Evolutionary conservation across 2,113 vertebrate genomes (phyloP).

Genomic region (Zapornia atra): DNA sequence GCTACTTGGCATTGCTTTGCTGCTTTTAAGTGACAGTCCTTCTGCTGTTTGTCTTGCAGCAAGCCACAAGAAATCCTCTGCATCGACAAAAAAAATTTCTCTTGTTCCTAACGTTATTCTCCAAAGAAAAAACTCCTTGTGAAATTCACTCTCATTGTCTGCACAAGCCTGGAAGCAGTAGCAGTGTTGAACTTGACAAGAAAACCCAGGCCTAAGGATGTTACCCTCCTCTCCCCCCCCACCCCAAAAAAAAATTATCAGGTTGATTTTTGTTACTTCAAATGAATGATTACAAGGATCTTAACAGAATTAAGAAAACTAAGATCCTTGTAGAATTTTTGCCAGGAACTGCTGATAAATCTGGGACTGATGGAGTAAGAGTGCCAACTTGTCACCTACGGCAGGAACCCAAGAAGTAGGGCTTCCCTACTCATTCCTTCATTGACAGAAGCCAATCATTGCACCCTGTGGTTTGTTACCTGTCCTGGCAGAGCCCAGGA

Average conservation of each 20-base stretch:
- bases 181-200: rapidly evolving
- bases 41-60: neutral
- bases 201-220: neutral
- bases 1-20: neutral
- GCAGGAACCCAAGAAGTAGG: neutral
- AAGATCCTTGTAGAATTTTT: neutral
- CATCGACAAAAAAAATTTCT: neutral
- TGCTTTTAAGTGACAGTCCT: neutral
- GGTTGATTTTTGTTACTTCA: neutral
- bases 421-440: neutral
- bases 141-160: neutral
- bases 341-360: neutral
- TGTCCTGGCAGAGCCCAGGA: neutral
- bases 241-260: neutral
- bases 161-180: neutral
- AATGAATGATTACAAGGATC: neutral
- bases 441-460: neutral
- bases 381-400: neutral
- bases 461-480: rapidly evolving
- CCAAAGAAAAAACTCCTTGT: neutral
- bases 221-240: too few species aligned
- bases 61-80: neutral
- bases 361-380: neutral
- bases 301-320: neutral
- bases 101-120: neutral